phyloP scores from a whole-genome alignment of 2,113 vertebrate genomes.

The Hippotragus niger region DNA sequence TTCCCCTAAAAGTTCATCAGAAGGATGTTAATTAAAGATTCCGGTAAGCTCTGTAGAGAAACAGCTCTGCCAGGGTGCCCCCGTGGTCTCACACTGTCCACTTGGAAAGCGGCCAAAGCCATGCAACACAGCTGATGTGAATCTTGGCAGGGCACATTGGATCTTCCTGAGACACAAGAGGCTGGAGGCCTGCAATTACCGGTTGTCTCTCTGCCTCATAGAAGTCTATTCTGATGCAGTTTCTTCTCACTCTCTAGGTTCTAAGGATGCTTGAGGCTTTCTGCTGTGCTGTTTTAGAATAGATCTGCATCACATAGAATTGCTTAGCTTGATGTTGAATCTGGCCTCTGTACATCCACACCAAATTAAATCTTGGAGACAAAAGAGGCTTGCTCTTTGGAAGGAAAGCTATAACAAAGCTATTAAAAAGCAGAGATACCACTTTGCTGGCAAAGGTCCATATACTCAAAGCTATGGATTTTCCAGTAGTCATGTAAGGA shows the following conservation, averaged over 20 bases:
- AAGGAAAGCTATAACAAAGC: background rate
- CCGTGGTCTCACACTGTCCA: rapidly evolving
- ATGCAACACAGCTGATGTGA: background rate
- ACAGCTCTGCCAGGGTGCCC: background rate
- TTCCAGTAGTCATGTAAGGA: background rate
- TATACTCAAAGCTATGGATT: background rate
- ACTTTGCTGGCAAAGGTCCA: background rate
- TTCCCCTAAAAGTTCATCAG: background rate
- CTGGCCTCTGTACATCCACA: background rate
- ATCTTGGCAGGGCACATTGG: rapidly evolving
- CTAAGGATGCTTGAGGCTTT: background rate
- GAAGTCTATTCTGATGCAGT: background rate
- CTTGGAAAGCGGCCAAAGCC: background rate
- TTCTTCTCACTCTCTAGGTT: background rate
- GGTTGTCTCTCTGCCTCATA: rapidly evolving
- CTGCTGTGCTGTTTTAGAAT: rapidly evolving
- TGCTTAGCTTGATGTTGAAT: background rate
- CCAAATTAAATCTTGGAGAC: background rate
- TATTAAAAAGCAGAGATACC: background rate
- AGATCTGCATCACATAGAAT: background rate
- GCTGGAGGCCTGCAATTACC: no score
- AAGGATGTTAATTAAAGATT: background rate
- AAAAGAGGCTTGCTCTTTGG: background rate
- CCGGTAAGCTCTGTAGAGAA: rapidly evolving
- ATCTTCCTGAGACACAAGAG: background rate